These are phyloP conservation scores for Cladopsammia gracilis DNA, from an alignment of 64 coral and sea anemone species.

Conservation along the genomic window DNA sequence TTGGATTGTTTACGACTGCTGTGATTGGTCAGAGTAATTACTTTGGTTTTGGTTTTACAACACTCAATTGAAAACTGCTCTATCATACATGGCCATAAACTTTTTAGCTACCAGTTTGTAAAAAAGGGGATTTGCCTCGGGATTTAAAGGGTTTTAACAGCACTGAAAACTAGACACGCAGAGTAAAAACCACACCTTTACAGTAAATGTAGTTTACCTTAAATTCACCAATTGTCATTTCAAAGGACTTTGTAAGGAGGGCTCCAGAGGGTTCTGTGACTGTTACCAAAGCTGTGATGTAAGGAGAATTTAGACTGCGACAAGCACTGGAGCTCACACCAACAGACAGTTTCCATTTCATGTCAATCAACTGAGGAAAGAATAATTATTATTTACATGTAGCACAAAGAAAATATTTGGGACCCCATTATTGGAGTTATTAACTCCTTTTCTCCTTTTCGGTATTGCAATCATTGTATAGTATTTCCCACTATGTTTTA, in stretches of 20 bases:
- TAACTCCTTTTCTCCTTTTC: no score
- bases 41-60: no score
- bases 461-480: no score
- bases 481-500: no score
- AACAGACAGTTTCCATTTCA: slow-evolving; percentile 94
- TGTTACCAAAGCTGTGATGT: slow-evolving; percentile 76
- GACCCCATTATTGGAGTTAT: no score
- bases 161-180: background rate
- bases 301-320: slow-evolving; percentile 90
- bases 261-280: slow-evolving; percentile 82
- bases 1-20: no score
- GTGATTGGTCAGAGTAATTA: no score
- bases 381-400: background rate
- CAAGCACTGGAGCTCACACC: slow-evolving; percentile 86
- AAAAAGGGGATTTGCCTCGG: no score
- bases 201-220: slow-evolving; percentile 45
- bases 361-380: slow-evolving; percentile 69
- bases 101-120: no score
- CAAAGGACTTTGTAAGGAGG: slow-evolving; percentile 63
- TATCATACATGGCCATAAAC: no score
- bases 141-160: background rate
- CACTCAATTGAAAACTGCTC: no score
- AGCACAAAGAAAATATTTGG: background rate
- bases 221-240: slow-evolving; percentile 86
- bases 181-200: background rate